Base-by-base conservation (phyloP, 2,888 invertebrate genomes). In the Microctonus hyperodae region DNA sequence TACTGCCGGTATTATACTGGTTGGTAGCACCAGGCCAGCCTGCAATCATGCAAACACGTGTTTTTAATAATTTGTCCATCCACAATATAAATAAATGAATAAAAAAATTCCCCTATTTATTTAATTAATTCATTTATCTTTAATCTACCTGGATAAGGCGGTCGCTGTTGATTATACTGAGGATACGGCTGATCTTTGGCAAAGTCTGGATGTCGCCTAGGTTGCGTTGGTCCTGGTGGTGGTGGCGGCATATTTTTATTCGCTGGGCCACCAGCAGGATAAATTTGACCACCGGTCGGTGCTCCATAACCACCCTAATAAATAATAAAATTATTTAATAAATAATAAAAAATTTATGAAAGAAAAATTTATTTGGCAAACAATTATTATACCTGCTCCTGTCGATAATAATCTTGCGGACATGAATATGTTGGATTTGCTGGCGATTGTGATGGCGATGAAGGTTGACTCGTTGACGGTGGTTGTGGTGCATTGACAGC, bases 121-220 rank as follows among this genome's bases (percentile, higher is more conserved):
- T 2, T 55, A 56, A 81, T 85, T 77, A 86, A n/a, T n/a, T n/a
- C n/a, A n/a, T n/a, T n/a, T n/a, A n/a, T n/a, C n/a, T n/a, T n/a
- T n/a, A n/a, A n/a, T n/a, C n/a, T n/a, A 90, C 90, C 89, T 77
- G 84, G 79, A 86, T 90, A 91, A 76, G 89, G 88, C 70, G 90
- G 89, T 78, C 91, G 85, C 76, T 87, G 88, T 76, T 89, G 89
- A 76, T 87, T 88, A 82, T 90, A 91, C 69, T 88, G 88, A 69
- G 89, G 87, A 84, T 89, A 89, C 71, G 88, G 88, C 80, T 88
- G 90, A 80, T 93, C 92, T 86, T 92, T 92, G 76, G 90, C 90
- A 86, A 93, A 93, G 86, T 93, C 93, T 64, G 93, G 93, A 87
- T 93, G 93, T 78, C 93, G 87, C 75, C 93, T 88, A 53, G 91